Percentiles rank a stretch among this genome's conserved stretches.
phyloP scores from a whole-genome alignment of 2,113 vertebrate species.

The Symphodus melops region DNA sequence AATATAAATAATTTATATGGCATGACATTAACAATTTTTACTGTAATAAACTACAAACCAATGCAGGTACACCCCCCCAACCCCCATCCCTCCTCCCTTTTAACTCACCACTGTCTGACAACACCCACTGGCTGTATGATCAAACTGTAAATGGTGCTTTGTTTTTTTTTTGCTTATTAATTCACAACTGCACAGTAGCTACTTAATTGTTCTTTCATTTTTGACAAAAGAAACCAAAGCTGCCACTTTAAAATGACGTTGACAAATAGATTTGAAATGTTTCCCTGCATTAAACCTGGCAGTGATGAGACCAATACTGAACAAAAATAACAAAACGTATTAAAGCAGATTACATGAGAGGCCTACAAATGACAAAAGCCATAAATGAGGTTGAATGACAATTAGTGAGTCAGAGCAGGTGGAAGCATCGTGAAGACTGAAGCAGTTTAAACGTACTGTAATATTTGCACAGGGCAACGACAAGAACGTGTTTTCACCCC shows the following conservation, averaged over 20 bases:
- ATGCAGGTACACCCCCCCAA: slow-evolving; percentile 73
- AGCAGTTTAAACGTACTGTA: background rate
- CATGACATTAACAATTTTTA: slow-evolving; percentile 84
- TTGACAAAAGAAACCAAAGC: slow-evolving; percentile 74
- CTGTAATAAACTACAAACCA: slow-evolving; percentile 85
- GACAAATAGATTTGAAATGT: slow-evolving; percentile 58
- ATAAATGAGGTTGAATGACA: slow-evolving; percentile 53
- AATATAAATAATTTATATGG: slow-evolving; percentile 97
- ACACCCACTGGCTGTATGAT: slow-evolving; percentile 61
- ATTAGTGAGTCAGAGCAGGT: slow-evolving; percentile 49
- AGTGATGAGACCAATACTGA: slow-evolving; percentile 85
- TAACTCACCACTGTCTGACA: slow-evolving; percentile 43
- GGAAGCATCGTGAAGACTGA: slow-evolving; percentile 30
- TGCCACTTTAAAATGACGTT: slow-evolving; percentile 75
- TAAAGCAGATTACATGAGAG: slow-evolving; percentile 47
- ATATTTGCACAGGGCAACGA: slow-evolving; percentile 60
- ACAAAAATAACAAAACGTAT: slow-evolving; percentile 49
- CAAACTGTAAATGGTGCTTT: slow-evolving; percentile 71
- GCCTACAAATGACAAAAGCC: slow-evolving; percentile 38
- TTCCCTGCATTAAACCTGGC: slow-evolving; percentile 84
- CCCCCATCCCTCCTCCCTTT: slow-evolving; percentile 39
- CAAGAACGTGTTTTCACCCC: slow-evolving; percentile 42
- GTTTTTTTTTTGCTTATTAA: slow-evolving; percentile 50
- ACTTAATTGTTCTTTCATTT: slow-evolving; percentile 67
- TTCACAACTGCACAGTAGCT: slow-evolving; percentile 80